A percentile compares a stretch with the other conserved stretches of the same genome.
phyloP scores from a whole-genome alignment of 2,888 invertebrate genomes.

The Drosophila helvetica region DNA sequence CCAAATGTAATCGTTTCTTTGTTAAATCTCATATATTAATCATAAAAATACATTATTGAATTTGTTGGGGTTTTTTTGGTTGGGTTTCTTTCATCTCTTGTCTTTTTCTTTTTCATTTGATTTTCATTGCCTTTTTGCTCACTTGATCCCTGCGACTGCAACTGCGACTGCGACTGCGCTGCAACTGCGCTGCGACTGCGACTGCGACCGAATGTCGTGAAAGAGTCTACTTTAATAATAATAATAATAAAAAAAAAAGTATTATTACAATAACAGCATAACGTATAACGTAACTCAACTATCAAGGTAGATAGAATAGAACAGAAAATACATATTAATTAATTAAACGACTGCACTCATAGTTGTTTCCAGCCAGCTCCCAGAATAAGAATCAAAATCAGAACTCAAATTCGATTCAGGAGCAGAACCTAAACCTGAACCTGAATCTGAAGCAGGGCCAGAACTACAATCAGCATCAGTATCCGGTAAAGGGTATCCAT shows the following conservation, averaged over 20 bases:
- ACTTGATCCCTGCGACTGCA: constrained; percentile 36
- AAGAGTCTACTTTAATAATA: constrained; percentile 71
- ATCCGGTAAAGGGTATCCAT: constrained; percentile 6
- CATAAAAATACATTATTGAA: constrained; percentile 75
- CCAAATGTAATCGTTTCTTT: constrained; percentile 29
- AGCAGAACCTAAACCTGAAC: no score
- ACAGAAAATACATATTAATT: constrained; percentile 74
- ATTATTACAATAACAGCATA: constrained; percentile 76
- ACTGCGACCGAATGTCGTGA: constrained; percentile 49
- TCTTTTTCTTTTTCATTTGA: constrained; percentile 25
- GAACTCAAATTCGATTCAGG: not conserved
- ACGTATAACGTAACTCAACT: constrained; percentile 75
- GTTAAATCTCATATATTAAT: constrained; percentile 77
- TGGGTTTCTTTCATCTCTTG: constrained; percentile 31
- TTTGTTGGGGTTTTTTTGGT: constrained; percentile 56
- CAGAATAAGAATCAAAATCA: not conserved
- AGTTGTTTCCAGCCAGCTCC: constrained; percentile 21
- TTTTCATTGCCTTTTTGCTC: constrained; percentile 32
- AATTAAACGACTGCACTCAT: constrained; percentile 70
- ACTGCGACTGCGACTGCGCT: constrained; percentile 33
- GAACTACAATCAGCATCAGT: not conserved
- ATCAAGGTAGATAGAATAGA: constrained; percentile 77
- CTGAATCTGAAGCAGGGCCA: not conserved
- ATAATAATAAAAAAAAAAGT: constrained; percentile 73
- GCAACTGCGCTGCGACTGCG: constrained; percentile 12